Evolutionary conservation across 1,140 invertebrate species (phyloP).

Genomic region (Hesperophylax magnus): DNA sequence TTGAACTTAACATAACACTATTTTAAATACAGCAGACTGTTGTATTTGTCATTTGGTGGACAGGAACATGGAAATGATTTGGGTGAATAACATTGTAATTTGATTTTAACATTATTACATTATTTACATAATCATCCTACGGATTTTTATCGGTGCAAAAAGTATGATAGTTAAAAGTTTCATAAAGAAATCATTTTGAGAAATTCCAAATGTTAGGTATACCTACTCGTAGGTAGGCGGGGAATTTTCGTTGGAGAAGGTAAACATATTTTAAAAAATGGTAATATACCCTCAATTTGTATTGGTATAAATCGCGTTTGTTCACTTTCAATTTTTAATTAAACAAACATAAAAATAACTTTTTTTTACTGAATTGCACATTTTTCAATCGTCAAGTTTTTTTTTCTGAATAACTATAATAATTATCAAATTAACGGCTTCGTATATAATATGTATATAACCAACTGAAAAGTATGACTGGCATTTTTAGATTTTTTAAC

Average conservation of each 20-base stretch:
- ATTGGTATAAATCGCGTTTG: too few species aligned
- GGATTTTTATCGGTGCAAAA: too few species aligned
- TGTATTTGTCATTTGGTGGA: constrained; percentile 39
- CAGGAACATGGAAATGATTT: constrained; percentile 20
- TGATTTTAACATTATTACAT: too few species aligned
- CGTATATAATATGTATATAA: not conserved
- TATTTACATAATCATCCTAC: too few species aligned
- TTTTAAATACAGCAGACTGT: constrained; percentile 33
- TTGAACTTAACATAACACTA: constrained; percentile 21
- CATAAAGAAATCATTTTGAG: too few species aligned
- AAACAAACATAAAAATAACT: not conserved
- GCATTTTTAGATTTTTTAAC: not conserved
- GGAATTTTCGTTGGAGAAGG: too few species aligned
- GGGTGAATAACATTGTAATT: not conserved
- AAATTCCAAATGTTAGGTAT: too few species aligned
- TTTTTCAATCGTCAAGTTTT: not conserved
- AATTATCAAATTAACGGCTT: not conserved
- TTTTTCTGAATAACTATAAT: not conserved
- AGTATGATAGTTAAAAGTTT: too few species aligned
- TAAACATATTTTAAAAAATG: not conserved
- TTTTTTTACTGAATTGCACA: not conserved
- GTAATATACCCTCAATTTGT: not conserved
- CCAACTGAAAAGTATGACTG: constrained; percentile 3
- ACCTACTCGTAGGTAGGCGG: too few species aligned
- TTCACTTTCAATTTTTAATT: not conserved